Evolutionary conservation across 2,888 invertebrate species (phyloP).

Genomic region (Rhabditoides inermis): DNA sequence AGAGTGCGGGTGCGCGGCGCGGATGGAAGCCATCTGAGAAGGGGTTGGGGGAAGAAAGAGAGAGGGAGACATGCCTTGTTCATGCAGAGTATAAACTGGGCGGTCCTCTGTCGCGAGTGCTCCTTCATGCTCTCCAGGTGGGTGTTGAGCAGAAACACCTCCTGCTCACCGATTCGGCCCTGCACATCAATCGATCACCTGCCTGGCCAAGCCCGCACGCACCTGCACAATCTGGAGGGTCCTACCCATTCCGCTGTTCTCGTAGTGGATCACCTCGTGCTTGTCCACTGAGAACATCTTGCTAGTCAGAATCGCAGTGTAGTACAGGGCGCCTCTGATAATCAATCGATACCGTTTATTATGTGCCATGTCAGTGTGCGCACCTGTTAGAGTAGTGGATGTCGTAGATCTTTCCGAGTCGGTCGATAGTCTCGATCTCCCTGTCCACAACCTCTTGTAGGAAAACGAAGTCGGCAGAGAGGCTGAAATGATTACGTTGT

Average conservation of each 20-base stretch:
- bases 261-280: constrained; percentile 56
- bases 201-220: constrained; percentile 1
- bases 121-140: constrained; percentile 62
- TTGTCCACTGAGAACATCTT: constrained; percentile 39
- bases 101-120: constrained; percentile 54
- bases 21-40: constrained; percentile 22
- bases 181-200: constrained; percentile 3
- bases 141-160: constrained; percentile 58
- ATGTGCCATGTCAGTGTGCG: constrained; percentile 44
- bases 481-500: constrained; percentile 52
- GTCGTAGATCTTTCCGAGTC: constrained; percentile 54
- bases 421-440: constrained; percentile 53
- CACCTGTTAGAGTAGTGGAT: constrained; percentile 52
- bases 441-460: constrained; percentile 61
- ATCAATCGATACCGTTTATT: not conserved
- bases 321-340: constrained; percentile 46
- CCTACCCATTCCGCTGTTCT: constrained; percentile 57
- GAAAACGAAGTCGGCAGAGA: constrained; percentile 60
- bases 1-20: constrained; percentile 37
- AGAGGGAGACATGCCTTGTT: constrained; percentile 1
- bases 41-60: constrained; percentile 5
- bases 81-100: constrained; percentile 47
- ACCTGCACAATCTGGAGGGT: constrained; percentile 58
- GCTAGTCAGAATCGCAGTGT: constrained; percentile 42
- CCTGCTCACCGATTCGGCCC: constrained; percentile 29